phyloP scores from a whole-genome alignment of 2,113 vertebrate species.

The Clupea harengus region DNA sequence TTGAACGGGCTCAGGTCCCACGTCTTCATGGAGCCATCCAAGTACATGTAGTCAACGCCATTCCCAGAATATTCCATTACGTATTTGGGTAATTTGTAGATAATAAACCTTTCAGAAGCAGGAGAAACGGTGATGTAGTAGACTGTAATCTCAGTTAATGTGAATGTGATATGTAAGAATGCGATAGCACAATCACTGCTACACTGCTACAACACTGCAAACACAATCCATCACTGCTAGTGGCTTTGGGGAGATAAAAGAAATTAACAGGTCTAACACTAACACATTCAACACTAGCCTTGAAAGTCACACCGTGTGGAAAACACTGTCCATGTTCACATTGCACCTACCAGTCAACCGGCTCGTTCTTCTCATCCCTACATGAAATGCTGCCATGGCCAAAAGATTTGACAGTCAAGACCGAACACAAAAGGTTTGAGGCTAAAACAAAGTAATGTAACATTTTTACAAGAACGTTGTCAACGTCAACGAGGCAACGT shows the following conservation, averaged over 20 bases:
- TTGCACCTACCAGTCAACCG: slow-evolving; percentile 90
- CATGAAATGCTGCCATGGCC: slow-evolving; percentile 73
- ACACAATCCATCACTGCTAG: background rate
- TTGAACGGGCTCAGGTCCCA: slow-evolving; percentile 78
- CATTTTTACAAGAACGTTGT: background rate
- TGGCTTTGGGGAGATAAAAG: background rate
- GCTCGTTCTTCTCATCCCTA: slow-evolving; percentile 78
- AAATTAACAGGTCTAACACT: background rate
- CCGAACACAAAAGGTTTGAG: slow-evolving; percentile 25
- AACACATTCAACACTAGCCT: background rate
- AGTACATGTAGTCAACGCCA: slow-evolving; percentile 87
- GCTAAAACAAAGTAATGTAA: background rate
- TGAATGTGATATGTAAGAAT: background rate
- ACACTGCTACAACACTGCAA: background rate
- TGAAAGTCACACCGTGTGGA: background rate
- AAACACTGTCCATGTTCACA: background rate
- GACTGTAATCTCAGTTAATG: background rate
- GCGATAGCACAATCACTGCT: background rate
- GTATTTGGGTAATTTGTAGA: slow-evolving; percentile 85
- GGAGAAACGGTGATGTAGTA: background rate
- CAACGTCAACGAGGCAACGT: background rate
- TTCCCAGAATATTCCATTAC: slow-evolving; percentile 61
- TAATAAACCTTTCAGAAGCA: slow-evolving; percentile 75
- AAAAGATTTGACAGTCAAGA: slow-evolving; percentile 21
- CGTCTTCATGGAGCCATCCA: slow-evolving; percentile 72